These are phyloP conservation scores for Metaphire vulgaris DNA, from an alignment of 1,140 invertebrate genomes.

Conservation along the genomic window DNA sequence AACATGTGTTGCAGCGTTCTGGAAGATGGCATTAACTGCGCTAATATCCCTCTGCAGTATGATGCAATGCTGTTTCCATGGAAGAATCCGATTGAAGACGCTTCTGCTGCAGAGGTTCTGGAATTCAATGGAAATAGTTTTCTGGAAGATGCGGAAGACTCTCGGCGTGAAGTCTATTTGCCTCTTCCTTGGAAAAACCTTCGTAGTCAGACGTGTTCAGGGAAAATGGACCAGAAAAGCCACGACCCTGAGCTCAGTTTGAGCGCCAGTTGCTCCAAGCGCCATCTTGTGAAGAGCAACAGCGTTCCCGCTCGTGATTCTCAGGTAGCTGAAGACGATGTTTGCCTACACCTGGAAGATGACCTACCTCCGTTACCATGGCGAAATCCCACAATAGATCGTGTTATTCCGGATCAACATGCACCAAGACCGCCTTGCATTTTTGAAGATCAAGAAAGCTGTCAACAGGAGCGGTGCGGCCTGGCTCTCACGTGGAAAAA, in stretches of 20 bases:
- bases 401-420: slow-evolving; percentile 9
- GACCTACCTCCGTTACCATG: slow-evolving; percentile 3
- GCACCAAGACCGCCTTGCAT: slow-evolving; percentile 1
- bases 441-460: background rate
- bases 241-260: background rate
- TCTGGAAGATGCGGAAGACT: background rate
- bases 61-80: background rate
- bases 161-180: background rate
- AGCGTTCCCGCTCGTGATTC: background rate
- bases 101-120: background rate
- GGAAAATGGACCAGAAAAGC: background rate
- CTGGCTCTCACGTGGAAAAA: background rate
- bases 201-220: background rate
- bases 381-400: background rate
- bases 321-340: background rate
- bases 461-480: background rate
- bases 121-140: background rate
- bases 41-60: background rate
- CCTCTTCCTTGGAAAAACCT: background rate
- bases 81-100: no score
- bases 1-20: background rate
- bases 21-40: background rate
- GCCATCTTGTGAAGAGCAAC: background rate
- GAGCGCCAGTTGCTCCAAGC: background rate
- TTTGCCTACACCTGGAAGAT: background rate